These are phyloP conservation scores for Drosophila aff. DNA, from an alignment of 1,140 invertebrate genomes.

Conservation along the genomic window DNA sequence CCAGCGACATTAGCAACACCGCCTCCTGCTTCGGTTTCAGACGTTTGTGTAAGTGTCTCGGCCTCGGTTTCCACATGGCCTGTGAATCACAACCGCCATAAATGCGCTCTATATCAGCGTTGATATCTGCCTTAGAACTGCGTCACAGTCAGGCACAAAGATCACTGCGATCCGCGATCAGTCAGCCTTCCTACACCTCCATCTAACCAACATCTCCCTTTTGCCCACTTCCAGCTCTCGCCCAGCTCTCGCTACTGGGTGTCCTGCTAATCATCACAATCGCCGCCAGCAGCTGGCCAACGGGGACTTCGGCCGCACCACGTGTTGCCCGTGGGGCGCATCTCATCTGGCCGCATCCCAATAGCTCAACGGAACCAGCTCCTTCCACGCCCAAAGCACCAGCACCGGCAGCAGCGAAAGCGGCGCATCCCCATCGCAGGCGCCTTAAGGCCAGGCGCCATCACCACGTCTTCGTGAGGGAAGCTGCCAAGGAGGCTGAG, in stretches of 20 bases:
- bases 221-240: constrained; percentile 21
- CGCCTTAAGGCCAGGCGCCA: not conserved
- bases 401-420: too few relatives aligned
- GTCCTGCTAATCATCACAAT: constrained; percentile 42
- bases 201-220: not conserved
- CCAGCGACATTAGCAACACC: not conserved
- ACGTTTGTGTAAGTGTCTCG: constrained; percentile 18
- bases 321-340: constrained; percentile 32
- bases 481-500: not conserved
- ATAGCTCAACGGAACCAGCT: not conserved
- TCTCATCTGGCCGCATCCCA: constrained; percentile 28
- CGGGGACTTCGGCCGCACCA: constrained; percentile 29
- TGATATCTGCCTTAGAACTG: not conserved
- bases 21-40: not conserved
- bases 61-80: not conserved
- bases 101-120: constrained; percentile 8
- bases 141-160: constrained; percentile 6
- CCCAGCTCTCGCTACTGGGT: constrained; percentile 30
- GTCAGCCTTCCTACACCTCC: not conserved
- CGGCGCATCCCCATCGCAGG: not conserved
- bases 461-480: not conserved
- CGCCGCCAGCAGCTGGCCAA: constrained; percentile 19
- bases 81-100: constrained; percentile 19
- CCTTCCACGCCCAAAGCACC: constrained; percentile 2
- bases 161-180: not conserved